phyloP scores from a whole-genome alignment of 2,113 vertebrate species.

The Canis aureus region DNA sequence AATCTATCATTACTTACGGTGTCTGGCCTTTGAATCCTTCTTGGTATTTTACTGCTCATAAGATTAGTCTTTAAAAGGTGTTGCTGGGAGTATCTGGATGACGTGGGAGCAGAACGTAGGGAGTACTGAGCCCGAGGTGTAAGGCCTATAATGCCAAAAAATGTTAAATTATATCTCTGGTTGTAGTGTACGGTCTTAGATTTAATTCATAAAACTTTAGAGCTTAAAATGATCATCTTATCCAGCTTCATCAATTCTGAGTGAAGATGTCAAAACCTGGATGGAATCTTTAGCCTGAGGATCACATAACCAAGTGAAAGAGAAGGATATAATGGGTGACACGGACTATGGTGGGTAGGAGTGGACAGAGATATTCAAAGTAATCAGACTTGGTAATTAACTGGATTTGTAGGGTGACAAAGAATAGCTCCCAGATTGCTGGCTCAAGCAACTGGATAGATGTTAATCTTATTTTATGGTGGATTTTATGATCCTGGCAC shows the following conservation, averaged over 20 bases:
- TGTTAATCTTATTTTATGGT: neutral
- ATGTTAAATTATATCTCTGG: neutral
- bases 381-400: neutral
- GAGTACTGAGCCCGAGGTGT: neutral
- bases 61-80: slow-evolving; percentile 69
- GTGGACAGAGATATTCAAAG: neutral
- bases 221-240: slow-evolving; percentile 23
- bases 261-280: neutral
- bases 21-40: slow-evolving; percentile 81
- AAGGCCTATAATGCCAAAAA: slow-evolving; percentile 76
- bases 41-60: slow-evolving; percentile 46
- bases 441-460: neutral
- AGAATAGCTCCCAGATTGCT: neutral
- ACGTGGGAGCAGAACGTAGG: slow-evolving; percentile 70
- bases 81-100: slow-evolving; percentile 59
- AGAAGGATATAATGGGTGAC: neutral
- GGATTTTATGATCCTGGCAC: neutral
- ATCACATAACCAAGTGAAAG: slow-evolving; percentile 9
- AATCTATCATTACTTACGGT: slow-evolving; percentile 77
- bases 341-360: neutral
- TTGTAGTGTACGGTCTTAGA: neutral
- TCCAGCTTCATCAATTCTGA: slow-evolving; percentile 8
- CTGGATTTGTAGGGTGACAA: neutral
- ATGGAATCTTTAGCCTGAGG: neutral
- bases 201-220: slow-evolving; percentile 24